These are phyloP conservation scores for Triops longicaudatus DNA, from an alignment of 1,140 invertebrate genomes.

Conservation along the genomic window DNA sequence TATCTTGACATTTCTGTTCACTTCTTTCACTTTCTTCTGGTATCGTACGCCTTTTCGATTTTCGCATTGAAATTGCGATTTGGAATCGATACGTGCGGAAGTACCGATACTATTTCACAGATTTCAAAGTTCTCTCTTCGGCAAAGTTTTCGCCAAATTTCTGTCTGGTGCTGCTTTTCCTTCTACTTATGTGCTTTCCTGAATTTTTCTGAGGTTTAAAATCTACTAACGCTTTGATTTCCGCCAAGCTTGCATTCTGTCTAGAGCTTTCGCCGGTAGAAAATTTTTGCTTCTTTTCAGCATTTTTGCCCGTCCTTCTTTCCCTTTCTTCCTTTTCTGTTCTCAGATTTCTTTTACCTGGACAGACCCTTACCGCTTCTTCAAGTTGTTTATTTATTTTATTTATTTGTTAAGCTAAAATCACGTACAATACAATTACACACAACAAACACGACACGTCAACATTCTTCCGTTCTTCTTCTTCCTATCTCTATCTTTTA, in stretches of 20 bases:
- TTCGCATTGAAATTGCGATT: neutral
- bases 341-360: too few species aligned
- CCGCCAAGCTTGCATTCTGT: too few species aligned
- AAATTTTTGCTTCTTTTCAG: neutral
- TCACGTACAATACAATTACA: neutral
- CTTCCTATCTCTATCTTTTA: slow-evolving; percentile 17
- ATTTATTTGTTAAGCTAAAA: neutral
- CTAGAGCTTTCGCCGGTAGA: too few species aligned
- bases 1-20: neutral
- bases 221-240: neutral
- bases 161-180: slow-evolving; percentile 17
- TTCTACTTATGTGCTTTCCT: neutral
- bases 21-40: neutral
- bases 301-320: too few species aligned
- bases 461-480: slow-evolving; percentile 20
- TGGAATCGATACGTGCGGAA: neutral
- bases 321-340: too few species aligned
- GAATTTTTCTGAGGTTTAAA: neutral
- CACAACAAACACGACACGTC: neutral
- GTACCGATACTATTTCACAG: neutral
- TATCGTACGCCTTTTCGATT: neutral
- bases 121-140: neutral
- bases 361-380: too few species aligned
- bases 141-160: neutral
- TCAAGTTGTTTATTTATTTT: too few species aligned